Base-by-base conservation (phyloP, 2,797 vertebrate genomes). In the Silurus aristotelis region DNA sequence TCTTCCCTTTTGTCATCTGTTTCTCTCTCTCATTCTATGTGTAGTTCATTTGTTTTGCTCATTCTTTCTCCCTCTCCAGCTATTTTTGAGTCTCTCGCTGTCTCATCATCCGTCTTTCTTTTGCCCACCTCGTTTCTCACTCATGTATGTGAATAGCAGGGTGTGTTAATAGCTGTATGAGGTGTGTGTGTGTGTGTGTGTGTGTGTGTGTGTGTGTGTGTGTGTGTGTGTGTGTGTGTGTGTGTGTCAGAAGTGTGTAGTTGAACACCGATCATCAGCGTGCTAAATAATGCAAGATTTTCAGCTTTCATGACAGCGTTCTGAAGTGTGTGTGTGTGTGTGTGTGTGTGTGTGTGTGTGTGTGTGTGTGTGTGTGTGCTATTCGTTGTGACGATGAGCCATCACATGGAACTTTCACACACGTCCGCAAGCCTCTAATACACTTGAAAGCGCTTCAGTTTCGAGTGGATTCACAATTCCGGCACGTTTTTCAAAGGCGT, bases 241-340 rank as follows among this genome's bases (percentile, higher is more conserved):
- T 75, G 48, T 75, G 6, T 48, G 31, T 89, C 87, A 88, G 83
- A 83, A 87, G 88, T 88, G 89, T 87, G 83, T 87, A 88, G 87
- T 61, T 86, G 85, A 87, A 85, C 80, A 10, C 81, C 89, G 87
- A 89, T 84, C 87, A 63, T 68, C 46, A 25, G 27, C 52, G 76
- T 15, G 58, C 66, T 87, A 84, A 89, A 89, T 89, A 83, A 89
- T 82, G 76, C 85, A 82, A 63, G 88, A 52, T 60, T 83, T 73
- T 22, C 75, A 22, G 68, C 20, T 82, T 68, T 63, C 80, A 72
- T 70, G 83, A 88, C 85, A 87, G 87, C 64, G 72, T 70, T 46
- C 83, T 71, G 85, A 87, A 38, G 38, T 38, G 38, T 85, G 85
- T 88, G 48, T 38, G 38, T 38, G 38, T 38, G 38, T 38, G 38